Base-by-base conservation (phyloP, 2,888 invertebrate species). In the Sinhomidia bicolor region DNA sequence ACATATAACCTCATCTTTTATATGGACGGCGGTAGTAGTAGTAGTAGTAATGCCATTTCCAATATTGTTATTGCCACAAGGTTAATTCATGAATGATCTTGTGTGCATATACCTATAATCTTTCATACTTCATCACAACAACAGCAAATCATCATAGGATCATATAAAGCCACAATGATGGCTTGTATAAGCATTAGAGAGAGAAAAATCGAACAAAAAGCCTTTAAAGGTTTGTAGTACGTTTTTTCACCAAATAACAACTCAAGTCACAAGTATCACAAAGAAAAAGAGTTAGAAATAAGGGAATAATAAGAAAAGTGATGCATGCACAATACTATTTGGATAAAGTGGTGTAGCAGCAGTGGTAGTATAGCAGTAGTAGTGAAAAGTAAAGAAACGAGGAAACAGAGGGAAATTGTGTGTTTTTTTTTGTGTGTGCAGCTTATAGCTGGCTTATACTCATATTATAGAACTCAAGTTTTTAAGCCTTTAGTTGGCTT, bases 401-500 rank as follows among this genome's bases (percentile, higher is more conserved):
- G 32, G 51, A 78, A 78, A 51, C 54, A 78, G 54, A 54, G 9
- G 26, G 29, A 36, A 54, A 57, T 78, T 57, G 54, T 57, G 32
- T 32, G 12, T 51, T 51, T 44, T 44, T 44, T 44, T 9, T 9
- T 9, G 10, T 32, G 62, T n/a, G n/a, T 62, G 29, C 1, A 65
- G 36, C 36, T 65, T 14, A 78, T 17, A 29, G 78, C 32, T 57
- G 10, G 17, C 74, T 47, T 47, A n/a, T 47, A 62, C 20, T 44
- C 41, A 2, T 14, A 17, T 65, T 6, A 23, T n/a, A 47, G 47
- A 23, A 32, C 47, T 74, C 7, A 23, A 74, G 14, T 47, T 79
- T 54, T 79, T 57, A 65, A 81, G 81, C 65, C 32, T 65, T 65
- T 65, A 36, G 65, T 71, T 81, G 79, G 47, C 44, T 71, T 71